Percentiles rank a stretch among this genome's conserved stretches.
Evolutionary conservation across 2,888 invertebrate species (phyloP).

Genomic region (Gisinianus flammeolus): DNA sequence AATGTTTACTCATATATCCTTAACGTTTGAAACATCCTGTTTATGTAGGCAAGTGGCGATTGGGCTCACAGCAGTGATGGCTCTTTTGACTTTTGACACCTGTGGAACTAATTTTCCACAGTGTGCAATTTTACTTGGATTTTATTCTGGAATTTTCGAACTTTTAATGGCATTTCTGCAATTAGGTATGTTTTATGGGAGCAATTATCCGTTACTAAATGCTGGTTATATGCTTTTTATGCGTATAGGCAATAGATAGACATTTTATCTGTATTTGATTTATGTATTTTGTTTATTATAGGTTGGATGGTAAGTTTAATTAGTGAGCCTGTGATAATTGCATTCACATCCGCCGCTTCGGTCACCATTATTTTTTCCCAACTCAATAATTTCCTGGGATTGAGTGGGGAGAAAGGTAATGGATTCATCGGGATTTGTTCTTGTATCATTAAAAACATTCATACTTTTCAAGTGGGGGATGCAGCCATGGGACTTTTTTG

Average conservation of each 20-base stretch:
- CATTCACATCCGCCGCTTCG: constrained; percentile 85
- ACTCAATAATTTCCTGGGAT: constrained; percentile 74
- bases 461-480: constrained; percentile 42
- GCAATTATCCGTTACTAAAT: neutral
- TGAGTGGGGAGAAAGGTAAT: constrained; percentile 45
- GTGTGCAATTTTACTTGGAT: constrained; percentile 53
- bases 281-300: constrained; percentile 59
- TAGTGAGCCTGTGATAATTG: constrained; percentile 81
- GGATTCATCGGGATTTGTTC: constrained; percentile 52
- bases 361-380: constrained; percentile 82
- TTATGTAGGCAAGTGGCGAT: constrained; percentile 62
- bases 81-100: constrained; percentile 50
- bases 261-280: too few species aligned
- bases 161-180: constrained; percentile 53
- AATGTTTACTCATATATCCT: too few species aligned
- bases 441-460: constrained; percentile 43
- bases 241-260: too few species aligned
- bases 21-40: too few species aligned
- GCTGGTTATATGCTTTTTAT: neutral
- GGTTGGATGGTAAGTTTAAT: constrained; percentile 85
- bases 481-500: constrained; percentile 66
- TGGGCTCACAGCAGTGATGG: constrained; percentile 43
- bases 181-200: constrained; percentile 44
- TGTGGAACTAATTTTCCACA: constrained; percentile 50
- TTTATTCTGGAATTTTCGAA: constrained; percentile 55